A percentile compares a stretch with the other conserved stretches of the same genome.
These are phyloP conservation scores for Mesochorus sp. DNA, from an alignment of 2,888 invertebrate species.

Conservation along the genomic window DNA sequence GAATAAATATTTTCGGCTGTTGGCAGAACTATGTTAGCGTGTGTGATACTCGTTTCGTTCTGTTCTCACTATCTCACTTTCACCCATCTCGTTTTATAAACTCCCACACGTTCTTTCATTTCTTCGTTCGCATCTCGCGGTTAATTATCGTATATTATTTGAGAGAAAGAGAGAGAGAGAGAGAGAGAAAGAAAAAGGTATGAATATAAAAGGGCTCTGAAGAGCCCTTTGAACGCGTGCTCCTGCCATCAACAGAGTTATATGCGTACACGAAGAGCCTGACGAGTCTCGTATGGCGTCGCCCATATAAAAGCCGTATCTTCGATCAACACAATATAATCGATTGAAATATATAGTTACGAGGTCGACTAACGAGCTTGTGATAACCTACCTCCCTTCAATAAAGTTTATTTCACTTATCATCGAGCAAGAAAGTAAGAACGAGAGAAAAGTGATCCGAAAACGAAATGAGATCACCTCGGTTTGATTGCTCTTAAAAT, in stretches of 20 bases:
- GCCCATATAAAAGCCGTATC: not conserved
- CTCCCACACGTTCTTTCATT: constrained; percentile 16
- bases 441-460: not conserved
- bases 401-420: not conserved
- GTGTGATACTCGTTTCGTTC: constrained; percentile 28
- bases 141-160: constrained; percentile 61
- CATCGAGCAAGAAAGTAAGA: not conserved
- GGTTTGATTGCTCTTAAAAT: too few species aligned
- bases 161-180: not conserved
- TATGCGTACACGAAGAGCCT: constrained; percentile 21
- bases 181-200: too few species aligned
- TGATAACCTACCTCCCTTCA: not conserved
- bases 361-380: constrained; percentile 29
- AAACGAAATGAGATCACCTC: too few species aligned
- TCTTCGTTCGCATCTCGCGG: constrained; percentile 17
- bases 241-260: constrained; percentile 48
- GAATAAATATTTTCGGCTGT: constrained; percentile 29
- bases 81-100: not conserved
- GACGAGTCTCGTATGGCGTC: constrained; percentile 18
- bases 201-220: not conserved
- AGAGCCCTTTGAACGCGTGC: constrained; percentile 1
- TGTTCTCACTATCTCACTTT: not conserved
- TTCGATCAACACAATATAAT: constrained; percentile 19
- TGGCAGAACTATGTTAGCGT: constrained; percentile 15
- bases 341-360: not conserved